Base-by-base conservation (phyloP, 2,797 vertebrate genomes). In the Poeciliopsis turneri region DNA sequence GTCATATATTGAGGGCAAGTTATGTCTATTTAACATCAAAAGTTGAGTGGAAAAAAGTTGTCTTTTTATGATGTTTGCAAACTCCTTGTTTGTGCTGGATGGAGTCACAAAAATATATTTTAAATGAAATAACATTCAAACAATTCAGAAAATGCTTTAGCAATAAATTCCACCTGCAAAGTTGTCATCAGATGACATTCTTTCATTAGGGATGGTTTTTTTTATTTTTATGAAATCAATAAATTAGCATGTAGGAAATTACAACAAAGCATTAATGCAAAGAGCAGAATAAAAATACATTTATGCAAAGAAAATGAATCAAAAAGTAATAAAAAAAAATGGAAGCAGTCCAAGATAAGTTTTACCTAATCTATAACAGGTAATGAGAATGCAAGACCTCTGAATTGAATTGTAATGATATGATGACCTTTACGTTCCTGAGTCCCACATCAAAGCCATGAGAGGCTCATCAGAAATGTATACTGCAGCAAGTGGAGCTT, bases 401-500 rank as follows among this genome's bases (percentile, higher is more conserved):
- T 90, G 80, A 92, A 86, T 87, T 46, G 47, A 85, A 57, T 70
- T 70, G 78, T 90, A 83, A 86, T 83, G 59, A 83, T 84, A 82
- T 79, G 80, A 86, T 87, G 84, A 90, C 90, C 83, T 90, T 91
- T 87, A 90, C 79, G 78, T 87, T 87, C 76, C 78, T 72, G 74
- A 87, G 79, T 82, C 82, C 45, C 64, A 75, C 78, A 90, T 89
- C 78, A 87, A 86, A 90, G 78, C 79, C 70, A 82, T 23, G 76
- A 80, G 80, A 25, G 81, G 81, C 84, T 91, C 89, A 91, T 92
- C 90, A 90, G 82, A 88, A 91, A 92, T 89, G 85, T 91, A 93
- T 89, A 91, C 89, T 85, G 90, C 92, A 91, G 91, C 90, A 84
- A 89, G 85, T 86, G 82, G 77, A 91, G 92, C 90, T 91, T 71